phyloP scores from a whole-genome alignment of 2,888 invertebrate genomes.

The Elmis aenea region DNA sequence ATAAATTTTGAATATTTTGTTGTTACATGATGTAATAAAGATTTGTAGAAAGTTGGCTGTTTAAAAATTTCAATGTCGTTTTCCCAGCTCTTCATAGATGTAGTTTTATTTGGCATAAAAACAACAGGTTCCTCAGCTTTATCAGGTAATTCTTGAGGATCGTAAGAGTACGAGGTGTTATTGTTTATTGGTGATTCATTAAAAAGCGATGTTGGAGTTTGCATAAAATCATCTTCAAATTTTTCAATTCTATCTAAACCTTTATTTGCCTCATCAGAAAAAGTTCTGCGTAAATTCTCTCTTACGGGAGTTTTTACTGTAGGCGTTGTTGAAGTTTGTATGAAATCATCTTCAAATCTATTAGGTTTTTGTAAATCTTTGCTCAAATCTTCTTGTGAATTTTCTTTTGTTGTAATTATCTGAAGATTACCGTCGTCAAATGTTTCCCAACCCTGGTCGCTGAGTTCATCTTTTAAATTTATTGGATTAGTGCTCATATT shows the following conservation, averaged over 20 bases:
- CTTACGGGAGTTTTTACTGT: no score
- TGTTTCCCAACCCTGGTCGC: conserved; percentile 27
- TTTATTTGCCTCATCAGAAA: conserved; percentile 16
- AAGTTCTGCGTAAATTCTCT: conserved; percentile 10
- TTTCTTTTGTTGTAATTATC: no score
- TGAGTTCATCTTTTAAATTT: neutral
- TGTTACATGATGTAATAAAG: conserved; percentile 51
- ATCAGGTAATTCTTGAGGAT: conserved; percentile 14
- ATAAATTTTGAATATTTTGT: conserved; percentile 53
- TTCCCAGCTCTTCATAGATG: neutral
- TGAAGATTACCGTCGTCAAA: conserved; percentile 32
- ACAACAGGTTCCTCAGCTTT: conserved; percentile 29
- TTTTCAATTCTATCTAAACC: conserved; percentile 49
- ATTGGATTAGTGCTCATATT: neutral
- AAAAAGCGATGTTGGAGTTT: conserved; percentile 52
- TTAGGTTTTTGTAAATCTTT: no score
- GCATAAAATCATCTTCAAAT: conserved; percentile 30
- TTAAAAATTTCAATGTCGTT: conserved; percentile 28
- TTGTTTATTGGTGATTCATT: conserved; percentile 53
- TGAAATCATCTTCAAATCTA: neutral
- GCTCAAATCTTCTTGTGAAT: no score
- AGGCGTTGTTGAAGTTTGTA: conserved; percentile 1
- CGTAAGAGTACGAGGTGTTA: conserved; percentile 40
- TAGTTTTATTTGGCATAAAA: conserved; percentile 29
- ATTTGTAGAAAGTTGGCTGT: conserved; percentile 51